Evolutionary conservation across 2,888 invertebrate species (phyloP), one percentile per base, ranked within the genome.

Genomic region (Oasisia sp.): DNA sequence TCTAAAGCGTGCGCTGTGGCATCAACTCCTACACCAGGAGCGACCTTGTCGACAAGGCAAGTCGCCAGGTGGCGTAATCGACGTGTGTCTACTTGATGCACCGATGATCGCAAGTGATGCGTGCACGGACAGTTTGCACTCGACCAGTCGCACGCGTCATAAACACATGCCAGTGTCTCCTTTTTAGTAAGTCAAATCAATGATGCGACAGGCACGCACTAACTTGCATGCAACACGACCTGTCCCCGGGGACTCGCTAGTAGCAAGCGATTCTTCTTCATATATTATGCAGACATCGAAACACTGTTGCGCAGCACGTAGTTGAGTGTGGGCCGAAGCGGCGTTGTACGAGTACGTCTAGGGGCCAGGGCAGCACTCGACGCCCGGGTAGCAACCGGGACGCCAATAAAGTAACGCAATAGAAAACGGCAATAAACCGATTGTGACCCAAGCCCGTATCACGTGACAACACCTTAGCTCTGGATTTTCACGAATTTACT

Each of bases 241-340:
- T 74, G 2, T n/a, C 74, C 74, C 74, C 27, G 2, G 74, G 74
- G 74, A 19, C 74, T 74, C 27, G 74, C 27, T 19, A 27, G 27
- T 74, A 74, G 74, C 74, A 74, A 74, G 74, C 74, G 74, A 74
- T 74, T 74, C 74, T 74, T 74, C 74, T 74, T 74, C n/a, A 74
- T 74, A 74, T 4, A 74, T 74, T 74, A 74, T 74, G 74, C 74
- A 74, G 74, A 74, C 74, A 74, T 74, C 27, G 74, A 74, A 74
- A 74, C 14, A 74, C 19, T 74, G 74, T 74, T 27, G 74, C 74
- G 19, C 74, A 27, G 74, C 74, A 74, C 74, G 74, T 74, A 74
- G 74, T 7, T n/a, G 7, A 27, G 74, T 74, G 74, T 74, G 19
- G n/a, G 74, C 27, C 74, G 74, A 27, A 7, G 74, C 27, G 27